phyloP scores from a whole-genome alignment of 2,888 invertebrate genomes.

The Eurois occulta region DNA sequence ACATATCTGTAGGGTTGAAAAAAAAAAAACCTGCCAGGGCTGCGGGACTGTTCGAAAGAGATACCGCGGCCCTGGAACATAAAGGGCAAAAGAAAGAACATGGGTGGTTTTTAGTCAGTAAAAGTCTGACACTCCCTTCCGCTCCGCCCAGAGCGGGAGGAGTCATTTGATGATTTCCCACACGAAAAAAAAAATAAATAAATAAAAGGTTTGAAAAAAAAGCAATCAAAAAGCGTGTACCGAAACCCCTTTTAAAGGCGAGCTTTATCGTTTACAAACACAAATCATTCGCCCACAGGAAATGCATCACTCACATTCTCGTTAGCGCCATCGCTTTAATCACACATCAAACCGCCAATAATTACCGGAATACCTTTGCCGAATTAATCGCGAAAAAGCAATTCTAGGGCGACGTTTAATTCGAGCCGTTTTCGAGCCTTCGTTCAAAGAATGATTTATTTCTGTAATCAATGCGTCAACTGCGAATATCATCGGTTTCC shows the following conservation, averaged over 20 bases:
- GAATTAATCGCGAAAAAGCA: slow-evolving; percentile 70
- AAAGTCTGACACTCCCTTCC: too few species aligned
- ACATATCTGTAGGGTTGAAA: neutral
- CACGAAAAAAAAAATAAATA: too few species aligned
- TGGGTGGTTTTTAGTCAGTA: too few species aligned
- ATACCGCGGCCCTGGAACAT: too few species aligned
- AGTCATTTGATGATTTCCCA: too few species aligned
- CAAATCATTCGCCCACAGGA: slow-evolving; percentile 19
- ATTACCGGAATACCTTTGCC: slow-evolving; percentile 64
- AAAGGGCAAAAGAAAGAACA: too few species aligned
- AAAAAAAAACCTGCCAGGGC: too few species aligned
- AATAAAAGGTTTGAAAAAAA: too few species aligned
- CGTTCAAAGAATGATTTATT: slow-evolving; percentile 75
- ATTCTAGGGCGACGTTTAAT: slow-evolving; percentile 74
- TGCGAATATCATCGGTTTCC: slow-evolving; percentile 56
- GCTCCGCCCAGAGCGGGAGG: too few species aligned
- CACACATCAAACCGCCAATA: slow-evolving; percentile 48
- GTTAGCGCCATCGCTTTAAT: slow-evolving; percentile 43
- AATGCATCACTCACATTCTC: slow-evolving; percentile 37
- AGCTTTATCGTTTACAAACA: neutral
- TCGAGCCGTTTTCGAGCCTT: slow-evolving; percentile 62
- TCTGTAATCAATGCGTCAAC: slow-evolving; percentile 76
- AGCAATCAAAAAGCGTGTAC: neutral
- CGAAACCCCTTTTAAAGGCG: neutral
- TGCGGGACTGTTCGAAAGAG: too few species aligned